These are phyloP conservation scores for Geopemphigus sp. DNA, from an alignment of 1,140 invertebrate genomes.

Conservation along the genomic window DNA sequence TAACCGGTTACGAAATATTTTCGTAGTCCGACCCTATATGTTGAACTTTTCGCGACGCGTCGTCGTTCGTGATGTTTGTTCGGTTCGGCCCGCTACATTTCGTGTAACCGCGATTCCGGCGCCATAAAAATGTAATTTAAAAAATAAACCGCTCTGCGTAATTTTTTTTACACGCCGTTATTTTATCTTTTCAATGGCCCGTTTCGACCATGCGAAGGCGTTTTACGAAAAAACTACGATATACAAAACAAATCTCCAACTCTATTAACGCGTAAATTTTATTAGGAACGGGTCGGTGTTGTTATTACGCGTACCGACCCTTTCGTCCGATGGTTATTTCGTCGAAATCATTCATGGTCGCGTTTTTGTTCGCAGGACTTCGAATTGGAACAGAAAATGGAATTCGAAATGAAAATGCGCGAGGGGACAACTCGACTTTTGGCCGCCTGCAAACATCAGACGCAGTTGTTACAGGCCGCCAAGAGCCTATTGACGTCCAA, in stretches of 20 bases:
- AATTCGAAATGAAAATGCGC: constrained; percentile 72
- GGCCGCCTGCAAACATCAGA: constrained; percentile 65
- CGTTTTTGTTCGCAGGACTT: constrained; percentile 57
- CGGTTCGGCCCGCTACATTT: neutral
- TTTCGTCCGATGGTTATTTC: no score
- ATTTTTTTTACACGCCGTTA: no score
- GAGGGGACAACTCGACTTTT: constrained; percentile 69
- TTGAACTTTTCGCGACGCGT: neutral
- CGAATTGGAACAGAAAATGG: constrained; percentile 71
- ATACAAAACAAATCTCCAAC: no score
- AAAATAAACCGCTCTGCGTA: no score
- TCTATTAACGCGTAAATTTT: no score
- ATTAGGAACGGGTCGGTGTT: no score
- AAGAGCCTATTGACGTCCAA: constrained; percentile 68
- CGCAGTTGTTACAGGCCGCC: constrained; percentile 68
- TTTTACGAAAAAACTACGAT: no score
- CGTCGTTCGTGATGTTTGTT: neutral
- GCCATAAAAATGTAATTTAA: neutral
- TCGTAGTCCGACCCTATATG: neutral
- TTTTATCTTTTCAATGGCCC: no score
- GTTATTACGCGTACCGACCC: no score
- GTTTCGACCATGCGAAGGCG: no score
- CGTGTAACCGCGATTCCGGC: neutral
- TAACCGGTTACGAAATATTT: neutral
- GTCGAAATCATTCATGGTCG: neutral